Evolutionary conservation across 2,888 invertebrate species (phyloP).

Genomic region (Eupsilia transversa): DNA sequence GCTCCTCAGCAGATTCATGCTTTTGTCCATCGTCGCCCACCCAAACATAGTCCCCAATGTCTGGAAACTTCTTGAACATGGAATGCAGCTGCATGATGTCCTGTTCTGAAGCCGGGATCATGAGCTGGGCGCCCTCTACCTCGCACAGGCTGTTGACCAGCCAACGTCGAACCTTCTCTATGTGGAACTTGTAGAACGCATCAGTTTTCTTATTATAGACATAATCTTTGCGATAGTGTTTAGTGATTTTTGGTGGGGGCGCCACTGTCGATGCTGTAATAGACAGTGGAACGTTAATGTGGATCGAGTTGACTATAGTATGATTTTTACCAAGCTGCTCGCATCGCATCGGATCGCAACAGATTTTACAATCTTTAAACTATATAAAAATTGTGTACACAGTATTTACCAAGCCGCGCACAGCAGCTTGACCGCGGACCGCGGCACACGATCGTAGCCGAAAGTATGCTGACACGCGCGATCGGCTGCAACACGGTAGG

Average conservation of each 20-base stretch:
- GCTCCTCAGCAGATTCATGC: constrained; percentile 76
- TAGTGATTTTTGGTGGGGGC: constrained; percentile 56
- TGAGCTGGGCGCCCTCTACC: constrained; percentile 75
- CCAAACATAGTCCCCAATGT: constrained; percentile 75
- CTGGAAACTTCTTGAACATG: constrained; percentile 80
- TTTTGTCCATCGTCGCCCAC: constrained; percentile 71
- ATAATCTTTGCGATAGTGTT: constrained; percentile 78
- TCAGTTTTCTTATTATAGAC: constrained; percentile 75
- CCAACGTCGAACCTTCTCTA: constrained; percentile 57
- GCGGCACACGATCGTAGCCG: too few species aligned
- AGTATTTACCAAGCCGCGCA: too few species aligned
- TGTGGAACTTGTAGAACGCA: constrained; percentile 83
- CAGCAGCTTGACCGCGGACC: too few species aligned
- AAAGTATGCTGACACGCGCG: too few species aligned
- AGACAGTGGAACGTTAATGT: background rate
- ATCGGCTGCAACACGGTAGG: too few species aligned
- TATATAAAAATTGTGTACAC: too few species aligned
- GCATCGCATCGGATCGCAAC: too few species aligned
- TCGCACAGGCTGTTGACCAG: constrained; percentile 63
- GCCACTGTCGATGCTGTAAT: constrained; percentile 53
- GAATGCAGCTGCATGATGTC: constrained; percentile 76
- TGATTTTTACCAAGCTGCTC: too few species aligned
- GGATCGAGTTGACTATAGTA: background rate
- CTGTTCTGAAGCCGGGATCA: constrained; percentile 67
- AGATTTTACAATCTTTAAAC: too few species aligned